phyloP scores from a whole-genome alignment of 2,888 invertebrate genomes.

The Caenorhabditis zanzibari region DNA sequence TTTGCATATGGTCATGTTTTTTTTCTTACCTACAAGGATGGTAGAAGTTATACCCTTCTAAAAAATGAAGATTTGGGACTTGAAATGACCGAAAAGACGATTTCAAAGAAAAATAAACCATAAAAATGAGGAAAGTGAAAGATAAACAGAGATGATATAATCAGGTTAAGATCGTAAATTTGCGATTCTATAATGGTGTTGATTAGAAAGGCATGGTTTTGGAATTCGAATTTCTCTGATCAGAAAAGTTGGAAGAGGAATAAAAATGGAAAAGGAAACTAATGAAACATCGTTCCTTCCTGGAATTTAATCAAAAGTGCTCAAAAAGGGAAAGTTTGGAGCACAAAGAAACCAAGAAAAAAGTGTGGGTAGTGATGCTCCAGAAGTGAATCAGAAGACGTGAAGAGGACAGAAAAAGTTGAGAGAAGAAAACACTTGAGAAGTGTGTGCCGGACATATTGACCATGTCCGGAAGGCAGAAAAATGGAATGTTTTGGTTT shows the following conservation, averaged over 20 bases:
- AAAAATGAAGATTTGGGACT: background rate
- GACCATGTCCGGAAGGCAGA: conserved; percentile 55
- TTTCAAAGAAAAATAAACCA: background rate
- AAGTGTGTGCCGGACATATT: conserved; percentile 55
- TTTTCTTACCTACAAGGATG: background rate
- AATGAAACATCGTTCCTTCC: conserved; percentile 1
- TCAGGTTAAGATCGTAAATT: conserved; percentile 35
- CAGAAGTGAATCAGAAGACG: conserved; percentile 16
- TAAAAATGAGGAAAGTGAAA: background rate
- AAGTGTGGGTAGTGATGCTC: conserved; percentile 3
- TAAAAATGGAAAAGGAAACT: background rate
- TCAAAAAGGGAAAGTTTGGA: background rate
- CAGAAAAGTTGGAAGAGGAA: background rate
- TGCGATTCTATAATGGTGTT: background rate
- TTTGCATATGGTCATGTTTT: conserved; percentile 12
- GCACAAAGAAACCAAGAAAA: conserved; percentile 12
- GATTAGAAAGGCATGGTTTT: background rate
- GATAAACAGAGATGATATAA: conserved; percentile 10
- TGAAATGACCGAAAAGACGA: background rate
- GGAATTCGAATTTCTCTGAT: background rate
- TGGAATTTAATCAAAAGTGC: conserved; percentile 32
- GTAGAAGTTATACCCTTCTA: too few relatives aligned
- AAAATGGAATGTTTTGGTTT: conserved; percentile 45
- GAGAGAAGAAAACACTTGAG: conserved; percentile 57
- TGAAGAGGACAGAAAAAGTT: conserved; percentile 34